Evolutionary conservation across 1,140 invertebrate species (phyloP), one percentile per base, ranked within the genome.

Genomic region (Hyles vespertilio): DNA sequence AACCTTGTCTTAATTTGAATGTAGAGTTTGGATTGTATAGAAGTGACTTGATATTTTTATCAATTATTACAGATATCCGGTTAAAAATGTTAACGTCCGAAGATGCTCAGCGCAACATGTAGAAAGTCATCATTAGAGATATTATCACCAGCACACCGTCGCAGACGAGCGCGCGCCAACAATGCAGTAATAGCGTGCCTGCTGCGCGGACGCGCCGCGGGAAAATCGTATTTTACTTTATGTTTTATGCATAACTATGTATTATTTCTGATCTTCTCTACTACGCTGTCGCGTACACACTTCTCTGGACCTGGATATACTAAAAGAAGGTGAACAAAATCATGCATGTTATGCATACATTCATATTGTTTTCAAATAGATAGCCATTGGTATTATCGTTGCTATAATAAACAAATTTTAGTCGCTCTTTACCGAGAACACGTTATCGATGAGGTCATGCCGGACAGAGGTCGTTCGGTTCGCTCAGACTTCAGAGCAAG

Each of bases 161-260:
- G 63, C 84, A 76, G 70, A 62, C 79, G 74, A 83, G 69, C 56
- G 81, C 70, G 54, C 79, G 57, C 53, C 59, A 63, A 81, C 69
- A 84, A 87, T 87, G 82, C 72, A 77, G 63, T 56, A 66, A 63
- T 79, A 68, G 77, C 82, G 79, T 82, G 78, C 58, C 47, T 9
- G 3, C 63, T 47, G 57, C 60, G 68, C 66, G 59, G 56, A 47
- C 51, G 65, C 60, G 60, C 65, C 43, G 65, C 70, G 75, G 76
- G 75, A 85, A 85, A 80, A 81, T 82, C 70, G 72, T 76, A 74
- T 81, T 72, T 73, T 81, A 72, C 76, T 76, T 71, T 67, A 84
- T 87, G 79, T 79, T 67, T 84, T 72, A 87, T 81, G 74, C 76
- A 83, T 83, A 53, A 60, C 48, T 40, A 49, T 61, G 54, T 58